These are phyloP conservation scores for Montifringilla adamsi DNA, from an alignment of 2,113 vertebrate genomes.

Conservation along the genomic window DNA sequence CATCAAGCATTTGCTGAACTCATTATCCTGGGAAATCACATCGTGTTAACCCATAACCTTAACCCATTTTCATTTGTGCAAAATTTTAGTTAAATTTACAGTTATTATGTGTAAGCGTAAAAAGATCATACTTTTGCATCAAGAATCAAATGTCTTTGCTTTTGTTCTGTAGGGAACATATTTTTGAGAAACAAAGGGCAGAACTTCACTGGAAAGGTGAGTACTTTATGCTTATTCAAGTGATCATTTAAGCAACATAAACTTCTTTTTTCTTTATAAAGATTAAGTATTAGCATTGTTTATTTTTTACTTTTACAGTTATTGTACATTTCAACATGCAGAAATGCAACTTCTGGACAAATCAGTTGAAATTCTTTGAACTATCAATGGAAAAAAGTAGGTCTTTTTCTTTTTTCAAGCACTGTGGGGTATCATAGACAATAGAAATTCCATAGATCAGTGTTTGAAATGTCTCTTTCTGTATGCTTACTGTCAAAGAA, in stretches of 20 bases:
- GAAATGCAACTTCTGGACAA: neutral
- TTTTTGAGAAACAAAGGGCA: neutral
- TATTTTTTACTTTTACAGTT: neutral
- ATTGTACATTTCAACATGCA: neutral
- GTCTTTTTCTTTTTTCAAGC: neutral
- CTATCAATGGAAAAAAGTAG: neutral
- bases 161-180: neutral
- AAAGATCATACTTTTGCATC: neutral
- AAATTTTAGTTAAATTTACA: neutral
- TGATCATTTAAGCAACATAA: neutral
- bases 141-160: neutral
- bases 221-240: neutral
- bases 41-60: neutral
- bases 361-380: neutral
- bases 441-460: neutral
- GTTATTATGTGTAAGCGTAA: neutral
- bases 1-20: conserved; percentile 59
- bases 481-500: neutral
- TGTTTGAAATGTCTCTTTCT: neutral
- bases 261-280: neutral
- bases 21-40: neutral
- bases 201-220: neutral
- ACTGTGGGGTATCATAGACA: neutral
- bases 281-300: neutral
- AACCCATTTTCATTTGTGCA: neutral